phyloP scores from a whole-genome alignment of 1,140 invertebrate genomes.

The Subanguina moxae region DNA sequence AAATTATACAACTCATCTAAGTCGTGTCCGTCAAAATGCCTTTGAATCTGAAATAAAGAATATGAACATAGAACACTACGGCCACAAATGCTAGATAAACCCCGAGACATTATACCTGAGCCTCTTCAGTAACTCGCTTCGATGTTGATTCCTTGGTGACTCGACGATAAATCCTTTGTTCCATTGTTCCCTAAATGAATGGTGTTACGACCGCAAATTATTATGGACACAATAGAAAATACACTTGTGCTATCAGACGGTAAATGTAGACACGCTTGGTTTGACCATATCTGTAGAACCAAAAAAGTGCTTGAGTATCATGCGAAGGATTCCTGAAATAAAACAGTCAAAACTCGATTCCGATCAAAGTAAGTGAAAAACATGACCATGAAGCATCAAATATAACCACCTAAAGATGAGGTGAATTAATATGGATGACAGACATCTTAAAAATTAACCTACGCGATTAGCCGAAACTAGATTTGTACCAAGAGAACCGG shows the following conservation, averaged over 20 bases:
- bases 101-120: too few species aligned
- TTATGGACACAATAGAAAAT: slow-evolving; percentile 70
- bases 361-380: slow-evolving; percentile 76
- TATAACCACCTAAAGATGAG: too few species aligned
- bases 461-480: too few species aligned
- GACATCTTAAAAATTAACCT: too few species aligned
- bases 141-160: slow-evolving; percentile 89
- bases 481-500: too few species aligned
- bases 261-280: slow-evolving; percentile 92
- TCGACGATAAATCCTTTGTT: slow-evolving; percentile 94
- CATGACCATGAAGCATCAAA: too few species aligned
- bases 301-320: slow-evolving; percentile 95
- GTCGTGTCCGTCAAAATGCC: slow-evolving; percentile 84
- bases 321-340: too few species aligned
- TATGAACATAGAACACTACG: too few species aligned
- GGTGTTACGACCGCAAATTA: slow-evolving; percentile 12
- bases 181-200: slow-evolving; percentile 77
- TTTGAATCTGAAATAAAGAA: too few species aligned
- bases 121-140: slow-evolving; percentile 89
- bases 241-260: slow-evolving; percentile 71
- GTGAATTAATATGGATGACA: too few species aligned
- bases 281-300: slow-evolving; percentile 77
- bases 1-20: slow-evolving; percentile 82
- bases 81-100: too few species aligned
- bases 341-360: slow-evolving; percentile 34